Evolutionary conservation across 2,888 invertebrate genomes (phyloP).

Genomic region (Axea sp.): DNA sequence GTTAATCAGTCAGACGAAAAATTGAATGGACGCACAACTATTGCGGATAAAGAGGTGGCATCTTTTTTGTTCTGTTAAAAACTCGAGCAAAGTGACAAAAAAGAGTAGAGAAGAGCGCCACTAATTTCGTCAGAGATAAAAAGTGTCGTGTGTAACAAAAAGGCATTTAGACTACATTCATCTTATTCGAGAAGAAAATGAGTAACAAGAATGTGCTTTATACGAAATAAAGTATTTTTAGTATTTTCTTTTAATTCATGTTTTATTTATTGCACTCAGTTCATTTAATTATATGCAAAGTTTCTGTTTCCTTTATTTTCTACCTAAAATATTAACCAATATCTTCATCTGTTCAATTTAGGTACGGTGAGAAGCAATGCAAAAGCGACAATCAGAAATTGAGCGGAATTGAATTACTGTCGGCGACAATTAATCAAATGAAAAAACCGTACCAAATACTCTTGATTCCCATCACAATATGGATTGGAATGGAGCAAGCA

Average conservation of each 20-base stretch:
- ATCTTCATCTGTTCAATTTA: too few relatives aligned
- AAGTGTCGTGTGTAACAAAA: too few relatives aligned
- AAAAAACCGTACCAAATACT: constrained; percentile 95
- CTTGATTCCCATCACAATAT: constrained; percentile 95
- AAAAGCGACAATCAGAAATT: constrained; percentile 87
- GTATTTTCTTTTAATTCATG: too few relatives aligned
- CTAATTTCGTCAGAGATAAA: constrained; percentile 27
- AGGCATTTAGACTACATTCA: too few relatives aligned
- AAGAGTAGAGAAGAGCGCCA: constrained; percentile 6
- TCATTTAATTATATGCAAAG: too few relatives aligned
- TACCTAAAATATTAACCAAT: too few relatives aligned
- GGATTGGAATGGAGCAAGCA: constrained; percentile 98
- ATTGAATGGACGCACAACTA: constrained; percentile 44
- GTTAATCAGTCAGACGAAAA: constrained; percentile 47
- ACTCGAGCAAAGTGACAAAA: constrained; percentile 19
- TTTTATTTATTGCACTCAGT: too few relatives aligned
- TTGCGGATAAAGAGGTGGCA: constrained; percentile 23
- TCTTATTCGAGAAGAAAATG: too few relatives aligned
- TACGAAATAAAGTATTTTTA: too few relatives aligned
- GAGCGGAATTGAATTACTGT: constrained; percentile 88
- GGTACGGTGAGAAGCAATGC: constrained; percentile 92
- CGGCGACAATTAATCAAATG: constrained; percentile 94
- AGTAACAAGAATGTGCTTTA: too few relatives aligned
- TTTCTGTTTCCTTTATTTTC: too few relatives aligned
- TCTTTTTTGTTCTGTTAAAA: constrained; percentile 31